Conservation (phyloP, 2,888 invertebrate genomes). For the Portevinia maculata region DNA sequence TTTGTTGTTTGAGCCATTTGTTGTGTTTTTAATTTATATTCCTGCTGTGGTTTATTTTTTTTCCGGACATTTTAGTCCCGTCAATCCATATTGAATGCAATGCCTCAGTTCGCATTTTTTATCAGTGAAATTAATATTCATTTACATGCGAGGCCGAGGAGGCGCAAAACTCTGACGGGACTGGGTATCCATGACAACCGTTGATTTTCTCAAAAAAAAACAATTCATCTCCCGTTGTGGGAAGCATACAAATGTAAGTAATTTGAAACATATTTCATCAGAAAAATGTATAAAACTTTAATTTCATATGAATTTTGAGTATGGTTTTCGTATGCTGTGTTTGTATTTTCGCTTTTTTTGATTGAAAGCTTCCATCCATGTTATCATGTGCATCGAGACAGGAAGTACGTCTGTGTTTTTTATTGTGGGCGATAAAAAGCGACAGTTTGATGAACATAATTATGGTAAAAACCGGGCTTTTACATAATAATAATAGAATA, state of each 20-base stretch:
- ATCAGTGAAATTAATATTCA: slow-evolving; percentile 51
- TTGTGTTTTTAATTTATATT: slow-evolving; percentile 13
- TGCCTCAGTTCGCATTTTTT: slow-evolving; percentile 41
- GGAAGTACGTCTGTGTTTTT: no score
- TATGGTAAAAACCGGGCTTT: no score
- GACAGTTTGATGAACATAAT: background rate
- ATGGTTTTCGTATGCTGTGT: slow-evolving; percentile 7
- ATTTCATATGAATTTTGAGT: slow-evolving; percentile 37
- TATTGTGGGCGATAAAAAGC: background rate
- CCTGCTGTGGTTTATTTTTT: slow-evolving; percentile 27
- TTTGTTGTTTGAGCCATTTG: background rate
- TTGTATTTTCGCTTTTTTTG: background rate
- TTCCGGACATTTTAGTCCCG: background rate
- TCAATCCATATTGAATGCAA: background rate
- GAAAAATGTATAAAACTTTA: slow-evolving; percentile 32
- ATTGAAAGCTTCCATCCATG: slow-evolving; percentile 19
- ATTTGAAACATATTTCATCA: slow-evolving; percentile 24
- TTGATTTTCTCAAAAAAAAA: background rate
- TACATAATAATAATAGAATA: no score
- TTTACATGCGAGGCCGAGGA: background rate
- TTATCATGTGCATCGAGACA: background rate
- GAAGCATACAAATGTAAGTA: slow-evolving; percentile 9
- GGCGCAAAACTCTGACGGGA: no score
- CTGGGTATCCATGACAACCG: background rate
- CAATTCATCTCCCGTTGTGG: background rate